Evolutionary conservation across 2,888 invertebrate species (phyloP).

Genomic region (Cheiracanthium punctorium): DNA sequence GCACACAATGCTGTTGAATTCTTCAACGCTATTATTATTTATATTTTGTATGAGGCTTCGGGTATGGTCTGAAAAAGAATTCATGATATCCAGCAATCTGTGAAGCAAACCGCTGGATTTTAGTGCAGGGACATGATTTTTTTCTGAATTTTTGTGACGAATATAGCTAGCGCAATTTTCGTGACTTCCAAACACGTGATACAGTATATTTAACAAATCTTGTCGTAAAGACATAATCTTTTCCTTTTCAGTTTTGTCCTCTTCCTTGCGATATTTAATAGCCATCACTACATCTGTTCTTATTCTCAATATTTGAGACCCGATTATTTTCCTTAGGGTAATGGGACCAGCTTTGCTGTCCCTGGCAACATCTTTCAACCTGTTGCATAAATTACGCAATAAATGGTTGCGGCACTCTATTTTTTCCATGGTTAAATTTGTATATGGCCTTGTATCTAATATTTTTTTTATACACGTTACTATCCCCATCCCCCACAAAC

Average conservation of each 20-base stretch:
- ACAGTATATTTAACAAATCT: neutral
- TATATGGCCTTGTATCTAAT: neutral
- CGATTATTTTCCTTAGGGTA: neutral
- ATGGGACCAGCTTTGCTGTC: neutral
- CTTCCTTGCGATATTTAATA: neutral
- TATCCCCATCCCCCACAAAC: neutral
- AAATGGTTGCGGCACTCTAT: neutral
- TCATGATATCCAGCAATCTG: neutral
- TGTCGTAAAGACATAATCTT: neutral
- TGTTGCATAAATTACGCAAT: no score
- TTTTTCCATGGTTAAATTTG: neutral
- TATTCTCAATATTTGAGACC: neutral
- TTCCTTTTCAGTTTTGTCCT: neutral
- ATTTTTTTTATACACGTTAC: neutral
- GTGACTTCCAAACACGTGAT: neutral
- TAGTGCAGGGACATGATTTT: neutral
- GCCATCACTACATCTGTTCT: neutral
- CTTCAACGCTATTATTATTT: slow-evolving; percentile 29
- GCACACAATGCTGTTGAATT: slow-evolving; percentile 6
- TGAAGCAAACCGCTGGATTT: neutral
- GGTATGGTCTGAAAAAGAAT: neutral
- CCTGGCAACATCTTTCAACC: neutral
- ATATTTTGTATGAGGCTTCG: neutral
- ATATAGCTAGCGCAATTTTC: neutral
- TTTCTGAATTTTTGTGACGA: neutral